A percentile compares a stretch with the other conserved stretches of the same genome.
Conservation (phyloP, 2,797 vertebrate species). For the Gouania willdenowi region DNA sequence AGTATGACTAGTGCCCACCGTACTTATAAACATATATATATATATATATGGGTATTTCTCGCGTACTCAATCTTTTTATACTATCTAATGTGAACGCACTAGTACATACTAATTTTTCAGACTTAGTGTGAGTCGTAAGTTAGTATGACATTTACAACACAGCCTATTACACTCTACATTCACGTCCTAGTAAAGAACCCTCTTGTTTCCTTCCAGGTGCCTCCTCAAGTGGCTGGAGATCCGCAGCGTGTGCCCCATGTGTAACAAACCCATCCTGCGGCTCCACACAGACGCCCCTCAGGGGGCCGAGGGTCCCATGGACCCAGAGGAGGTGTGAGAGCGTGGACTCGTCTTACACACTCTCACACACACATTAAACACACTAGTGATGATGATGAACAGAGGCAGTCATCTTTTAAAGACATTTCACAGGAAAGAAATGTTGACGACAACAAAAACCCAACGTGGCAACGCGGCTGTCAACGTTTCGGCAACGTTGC, state of each 20-base stretch:
- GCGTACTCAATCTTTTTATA: too few relatives aligned
- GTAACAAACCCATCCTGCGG: conserved; percentile 82
- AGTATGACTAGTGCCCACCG: too few relatives aligned
- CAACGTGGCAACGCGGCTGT: conserved; percentile 22
- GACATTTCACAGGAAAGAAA: conserved; percentile 61
- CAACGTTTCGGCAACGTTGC: conserved; percentile 43
- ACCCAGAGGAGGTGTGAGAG: conserved; percentile 79
- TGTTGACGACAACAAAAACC: conserved; percentile 43
- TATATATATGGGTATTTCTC: too few relatives aligned
- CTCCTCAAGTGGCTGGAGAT: conserved; percentile 86
- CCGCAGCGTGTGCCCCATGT: conserved; percentile 84
- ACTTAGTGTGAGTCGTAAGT: too few relatives aligned
- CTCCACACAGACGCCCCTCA: conserved; percentile 72
- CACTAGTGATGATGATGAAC: conserved; percentile 50
- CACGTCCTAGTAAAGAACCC: too few relatives aligned
- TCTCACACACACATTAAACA: conserved; percentile 41
- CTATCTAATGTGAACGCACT: too few relatives aligned
- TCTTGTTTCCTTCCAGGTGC: conserved; percentile 73
- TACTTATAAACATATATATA: too few relatives aligned
- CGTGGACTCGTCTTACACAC: conserved; percentile 1
- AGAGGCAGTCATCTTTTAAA: conserved; percentile 38
- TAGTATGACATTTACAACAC: too few relatives aligned
- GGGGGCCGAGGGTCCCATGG: conserved; percentile 74
- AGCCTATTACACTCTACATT: too few relatives aligned
- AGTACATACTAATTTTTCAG: too few relatives aligned